Base-by-base conservation (phyloP, 1,140 invertebrate species). In the Papilio xuthus region DNA sequence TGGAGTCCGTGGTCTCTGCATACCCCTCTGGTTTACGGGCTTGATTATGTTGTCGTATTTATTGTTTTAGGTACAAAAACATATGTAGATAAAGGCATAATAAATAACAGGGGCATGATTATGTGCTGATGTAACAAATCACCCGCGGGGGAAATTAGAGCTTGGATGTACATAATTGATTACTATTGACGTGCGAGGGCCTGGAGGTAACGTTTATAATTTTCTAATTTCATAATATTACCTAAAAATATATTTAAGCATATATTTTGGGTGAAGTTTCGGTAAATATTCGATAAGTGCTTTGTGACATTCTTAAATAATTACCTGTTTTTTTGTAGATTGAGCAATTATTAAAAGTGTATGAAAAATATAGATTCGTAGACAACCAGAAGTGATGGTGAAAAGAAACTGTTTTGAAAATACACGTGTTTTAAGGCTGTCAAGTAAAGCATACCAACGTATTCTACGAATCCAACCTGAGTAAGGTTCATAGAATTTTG, bases 101-200 rank as follows among this genome's bases (percentile, higher is more conserved):
- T 60, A 60, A 13, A 60, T 60, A 23, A 26, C 20, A 60, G 23
- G 20, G 8, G 56, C 20, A 60, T 60, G 56, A 60, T 26, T 60
- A 60, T 26, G 18, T 60, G 23, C 56, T 60, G 23, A 60, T 60
- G 56, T 60, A 60, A 60, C 23, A 60, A 60, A 60, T 60, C 23
- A 60, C 23, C 56, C 56, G 56, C 56, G 23, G 23, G 56, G 56
- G 56, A 60, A 60, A 60, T 60, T 60, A 60, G 56, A 26, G 56
- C 23, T 23, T 20, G 10, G 10, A 60, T 60, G 56, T 60, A 60
- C 56, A 60, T 60, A 60, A 60, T 60, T 60, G 56, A 60, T 60
- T 60, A 23, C 56, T 60, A 60, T 60, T 60, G 56, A 23, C 23
- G 10, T 26, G 56, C 56, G 7, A 4, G 20, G 23, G 56, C 0